Base-by-base conservation (phyloP, 2,113 vertebrate genomes). In the Alligator sinensis region DNA sequence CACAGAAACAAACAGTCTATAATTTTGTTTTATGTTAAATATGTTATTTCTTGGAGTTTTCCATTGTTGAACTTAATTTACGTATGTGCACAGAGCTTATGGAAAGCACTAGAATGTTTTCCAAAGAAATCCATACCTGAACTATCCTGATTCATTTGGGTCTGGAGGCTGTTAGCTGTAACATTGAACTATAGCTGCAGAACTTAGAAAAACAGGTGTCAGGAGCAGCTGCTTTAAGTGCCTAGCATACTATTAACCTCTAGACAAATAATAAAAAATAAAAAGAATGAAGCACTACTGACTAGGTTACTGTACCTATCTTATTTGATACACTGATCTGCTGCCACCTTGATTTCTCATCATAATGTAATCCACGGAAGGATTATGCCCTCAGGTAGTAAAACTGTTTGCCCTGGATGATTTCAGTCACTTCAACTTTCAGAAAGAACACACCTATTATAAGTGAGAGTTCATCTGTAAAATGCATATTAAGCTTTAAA, bases 381-480 rank as follows among this genome's bases (percentile, higher is more conserved):
- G 82, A 89, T 96, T 91, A 78, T n/a, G 62, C 54, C 59, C 72
- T 24, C 18, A 16, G 66, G 82, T n/a, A 80, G 19, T 57, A 5
- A 55, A 47, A 24, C 4, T 27, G 57, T 90, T 94, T 94, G 64
- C 34, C 63, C 82, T 87, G 89, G 86, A 88, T 90, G 89, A 90
- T 92, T 93, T 84, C 55, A 91, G 34, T 91, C 15, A 60, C 88
- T 96, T 88, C 82, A 90, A 86, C 77, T 94, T 91, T 94, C 77
- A 92, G 57, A 92, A 92, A 87, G 55, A 85, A 59, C 57, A 87
- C 89, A 57, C 78, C n/a, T 90, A 59, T 92, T 94, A 95, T 88
- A 91, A 92, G 82, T 57, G 80, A 59, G 82, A 92, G 77, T 97
- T 84, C 85, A 96, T 96, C 95, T 97, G 60, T 94, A 80, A 92